Conservation (phyloP, 2,113 vertebrate species). For the Scytalopus superciliaris region DNA sequence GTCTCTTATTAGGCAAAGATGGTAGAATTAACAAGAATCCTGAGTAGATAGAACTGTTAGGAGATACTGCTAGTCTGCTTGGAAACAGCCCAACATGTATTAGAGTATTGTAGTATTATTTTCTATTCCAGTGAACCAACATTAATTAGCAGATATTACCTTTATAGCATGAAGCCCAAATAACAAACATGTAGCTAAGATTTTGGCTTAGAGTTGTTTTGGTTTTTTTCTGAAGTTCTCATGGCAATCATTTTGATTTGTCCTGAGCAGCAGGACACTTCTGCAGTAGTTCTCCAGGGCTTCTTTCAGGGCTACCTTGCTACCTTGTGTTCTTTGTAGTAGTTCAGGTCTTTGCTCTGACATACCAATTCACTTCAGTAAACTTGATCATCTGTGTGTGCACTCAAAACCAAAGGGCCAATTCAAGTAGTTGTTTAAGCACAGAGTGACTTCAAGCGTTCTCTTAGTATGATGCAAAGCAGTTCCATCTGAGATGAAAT, state of each 20-base stretch:
- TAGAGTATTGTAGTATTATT: not conserved
- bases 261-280: not conserved
- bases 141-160: not conserved
- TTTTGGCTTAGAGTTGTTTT: too few relatives aligned
- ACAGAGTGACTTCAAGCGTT: not conserved
- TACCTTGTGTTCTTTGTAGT: not conserved
- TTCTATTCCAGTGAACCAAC: not conserved
- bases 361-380: not conserved
- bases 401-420: not conserved
- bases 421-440: not conserved
- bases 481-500: not conserved
- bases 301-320: not conserved
- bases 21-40: not conserved
- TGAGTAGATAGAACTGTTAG: not conserved
- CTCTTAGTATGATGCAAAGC: not conserved
- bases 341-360: not conserved
- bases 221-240: not conserved
- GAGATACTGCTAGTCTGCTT: not conserved
- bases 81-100: not conserved
- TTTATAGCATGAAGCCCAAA: not conserved
- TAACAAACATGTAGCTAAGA: accelerated
- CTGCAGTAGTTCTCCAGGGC: not conserved
- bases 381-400: not conserved
- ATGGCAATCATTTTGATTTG: not conserved
- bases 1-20: not conserved